These are phyloP conservation scores for Zosterops lateralis DNA, from an alignment of 2,113 vertebrate species.

Conservation along the genomic window DNA sequence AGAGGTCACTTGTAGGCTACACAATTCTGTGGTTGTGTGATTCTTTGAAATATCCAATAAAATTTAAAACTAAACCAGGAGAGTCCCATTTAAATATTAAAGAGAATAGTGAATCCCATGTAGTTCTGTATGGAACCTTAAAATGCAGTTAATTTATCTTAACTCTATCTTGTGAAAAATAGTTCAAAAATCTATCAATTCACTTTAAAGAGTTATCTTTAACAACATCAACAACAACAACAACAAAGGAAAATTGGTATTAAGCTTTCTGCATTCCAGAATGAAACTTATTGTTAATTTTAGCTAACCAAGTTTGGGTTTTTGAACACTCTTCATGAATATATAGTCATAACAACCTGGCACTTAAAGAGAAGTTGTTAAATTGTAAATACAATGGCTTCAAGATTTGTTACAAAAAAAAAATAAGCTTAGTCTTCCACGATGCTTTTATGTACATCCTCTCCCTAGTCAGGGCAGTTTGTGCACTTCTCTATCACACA, in stretches of 20 bases:
- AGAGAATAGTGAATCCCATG: background rate
- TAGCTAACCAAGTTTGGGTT: background rate
- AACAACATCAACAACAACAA: background rate
- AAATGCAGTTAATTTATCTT: background rate
- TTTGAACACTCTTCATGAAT: background rate
- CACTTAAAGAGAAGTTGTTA: background rate
- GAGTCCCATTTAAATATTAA: background rate
- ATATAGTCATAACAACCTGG: background rate
- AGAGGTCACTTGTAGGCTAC: background rate
- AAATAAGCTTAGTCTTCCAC: background rate
- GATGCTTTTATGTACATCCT: background rate
- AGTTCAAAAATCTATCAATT: background rate
- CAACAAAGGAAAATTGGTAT: accelerated
- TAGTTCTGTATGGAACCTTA: background rate
- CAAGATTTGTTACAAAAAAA: background rate
- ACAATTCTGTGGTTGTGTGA: background rate
- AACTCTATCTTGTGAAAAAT: background rate
- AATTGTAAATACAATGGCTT: background rate
- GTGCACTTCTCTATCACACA: background rate
- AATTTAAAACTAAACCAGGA: background rate
- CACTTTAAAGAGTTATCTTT: background rate
- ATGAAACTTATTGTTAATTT: background rate
- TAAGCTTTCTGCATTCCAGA: background rate
- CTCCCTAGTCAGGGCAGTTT: background rate
- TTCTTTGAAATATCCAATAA: background rate